A percentile compares a stretch with the other conserved stretches of the same genome.
Conservation (phyloP, 2,113 vertebrate genomes). For the Xiphophorus maculatus region DNA sequence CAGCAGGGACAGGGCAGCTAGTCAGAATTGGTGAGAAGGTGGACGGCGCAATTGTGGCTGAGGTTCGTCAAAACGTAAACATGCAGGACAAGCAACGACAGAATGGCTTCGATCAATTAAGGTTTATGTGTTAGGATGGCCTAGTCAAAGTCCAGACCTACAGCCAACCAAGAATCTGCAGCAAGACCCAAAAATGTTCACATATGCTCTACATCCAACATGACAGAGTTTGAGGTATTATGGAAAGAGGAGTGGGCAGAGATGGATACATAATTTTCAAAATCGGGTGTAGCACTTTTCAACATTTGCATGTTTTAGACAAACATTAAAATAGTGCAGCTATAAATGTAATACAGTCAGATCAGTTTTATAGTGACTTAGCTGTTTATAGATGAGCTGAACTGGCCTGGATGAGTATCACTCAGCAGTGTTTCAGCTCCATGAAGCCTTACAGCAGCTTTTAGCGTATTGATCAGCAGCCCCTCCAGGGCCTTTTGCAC, state of each 20-base stretch:
- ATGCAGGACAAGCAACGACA: neutral
- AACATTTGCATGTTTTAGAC: neutral
- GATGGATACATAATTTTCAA: too few relatives aligned
- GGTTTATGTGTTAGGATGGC: neutral
- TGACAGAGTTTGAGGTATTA: neutral
- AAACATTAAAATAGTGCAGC: neutral
- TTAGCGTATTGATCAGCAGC: neutral
- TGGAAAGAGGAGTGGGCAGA: too few relatives aligned
- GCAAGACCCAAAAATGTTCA: too few relatives aligned
- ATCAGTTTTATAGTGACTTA: neutral
- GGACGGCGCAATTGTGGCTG: too few relatives aligned
- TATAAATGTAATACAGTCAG: neutral
- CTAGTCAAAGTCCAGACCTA: neutral
- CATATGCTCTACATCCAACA: neutral
- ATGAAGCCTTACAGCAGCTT: slow-evolving; percentile 1
- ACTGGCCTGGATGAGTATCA: neutral
- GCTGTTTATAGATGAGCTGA: neutral
- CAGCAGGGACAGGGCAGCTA: neutral
- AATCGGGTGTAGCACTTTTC: too few relatives aligned
- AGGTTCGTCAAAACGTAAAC: neutral
- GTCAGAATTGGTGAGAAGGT: too few relatives aligned
- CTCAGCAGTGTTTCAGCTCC: slow-evolving; percentile 7
- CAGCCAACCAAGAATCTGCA: neutral
- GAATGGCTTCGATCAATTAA: too few relatives aligned
- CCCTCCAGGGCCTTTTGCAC: neutral